Percentiles rank a stretch among this genome's conserved stretches.
Conservation (phyloP, 2,797 vertebrate genomes). For the Agapornis canus region DNA sequence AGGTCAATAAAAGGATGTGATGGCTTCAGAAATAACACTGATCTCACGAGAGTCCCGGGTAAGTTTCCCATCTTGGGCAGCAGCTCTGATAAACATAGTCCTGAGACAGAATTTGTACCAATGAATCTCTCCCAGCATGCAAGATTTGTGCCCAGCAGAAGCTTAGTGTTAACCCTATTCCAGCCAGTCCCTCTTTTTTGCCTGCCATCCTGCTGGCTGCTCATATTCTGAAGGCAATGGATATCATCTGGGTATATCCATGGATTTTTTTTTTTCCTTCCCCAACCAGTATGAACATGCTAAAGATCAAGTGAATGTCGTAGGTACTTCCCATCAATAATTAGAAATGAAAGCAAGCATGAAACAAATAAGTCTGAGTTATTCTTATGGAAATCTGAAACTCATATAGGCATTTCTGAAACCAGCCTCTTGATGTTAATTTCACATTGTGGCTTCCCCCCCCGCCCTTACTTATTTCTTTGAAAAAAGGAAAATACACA, state of each 20-base stretch:
- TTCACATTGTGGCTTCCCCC: background rate
- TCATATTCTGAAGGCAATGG: background rate
- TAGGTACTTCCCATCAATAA: background rate
- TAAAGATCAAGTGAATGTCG: background rate
- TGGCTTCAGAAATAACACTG: background rate
- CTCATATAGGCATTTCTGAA: background rate
- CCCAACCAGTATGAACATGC: background rate
- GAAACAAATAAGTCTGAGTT: background rate
- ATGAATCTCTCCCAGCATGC: background rate
- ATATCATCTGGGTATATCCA: background rate
- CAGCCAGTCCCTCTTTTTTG: background rate
- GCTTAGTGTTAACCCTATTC: background rate
- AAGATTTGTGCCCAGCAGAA: background rate
- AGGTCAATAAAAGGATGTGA: background rate
- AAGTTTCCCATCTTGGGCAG: background rate
- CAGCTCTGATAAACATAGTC: background rate
- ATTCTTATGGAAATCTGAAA: background rate
- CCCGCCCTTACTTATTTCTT: background rate
- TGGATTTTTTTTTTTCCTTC: background rate
- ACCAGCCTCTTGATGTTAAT: background rate
- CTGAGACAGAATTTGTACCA: background rate
- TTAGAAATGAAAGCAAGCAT: slow-evolving; percentile 34
- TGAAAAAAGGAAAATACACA: background rate
- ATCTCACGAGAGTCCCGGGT: background rate
- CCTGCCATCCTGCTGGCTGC: background rate